Evolutionary conservation across 2,888 invertebrate genomes (phyloP).

Genomic region (Rhagium mordax): DNA sequence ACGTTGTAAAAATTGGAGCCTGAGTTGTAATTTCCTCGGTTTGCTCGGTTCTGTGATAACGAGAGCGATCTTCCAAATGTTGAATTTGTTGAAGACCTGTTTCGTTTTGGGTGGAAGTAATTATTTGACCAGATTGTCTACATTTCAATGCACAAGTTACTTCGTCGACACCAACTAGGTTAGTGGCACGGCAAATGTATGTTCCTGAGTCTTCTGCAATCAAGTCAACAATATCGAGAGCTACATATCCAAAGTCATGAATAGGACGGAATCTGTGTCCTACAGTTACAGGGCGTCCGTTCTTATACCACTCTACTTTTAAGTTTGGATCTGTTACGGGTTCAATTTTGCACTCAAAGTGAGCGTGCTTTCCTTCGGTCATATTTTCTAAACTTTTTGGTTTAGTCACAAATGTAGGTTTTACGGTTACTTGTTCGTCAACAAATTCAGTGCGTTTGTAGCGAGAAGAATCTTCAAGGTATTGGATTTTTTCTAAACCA

Average conservation of each 20-base stretch:
- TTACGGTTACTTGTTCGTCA: constrained; percentile 87
- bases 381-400: constrained; percentile 90
- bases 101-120: constrained; percentile 90
- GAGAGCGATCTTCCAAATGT: constrained; percentile 87
- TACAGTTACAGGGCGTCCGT: constrained; percentile 93
- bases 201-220: constrained; percentile 96
- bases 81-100: constrained; percentile 92
- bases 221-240: constrained; percentile 94
- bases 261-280: constrained; percentile 97
- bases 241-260: constrained; percentile 99
- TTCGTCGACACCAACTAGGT: constrained; percentile 91
- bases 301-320: constrained; percentile 97
- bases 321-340: constrained; percentile 97
- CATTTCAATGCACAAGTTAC: constrained; percentile 82
- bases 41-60: constrained; percentile 82
- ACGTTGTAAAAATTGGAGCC: constrained; percentile 94
- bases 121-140: constrained; percentile 84
- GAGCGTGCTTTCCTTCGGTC: constrained; percentile 92
- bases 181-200: constrained; percentile 95
- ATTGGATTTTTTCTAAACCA: constrained; percentile 92
- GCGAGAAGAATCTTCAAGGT: constrained; percentile 89
- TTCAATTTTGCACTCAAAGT: constrained; percentile 97
- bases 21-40: constrained; percentile 90
- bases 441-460: constrained; percentile 87
- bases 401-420: constrained; percentile 88